Percentiles rank a stretch among this genome's conserved stretches.
phyloP scores from a whole-genome alignment of 2,888 invertebrate species.

The Diloba caeruleocephala region DNA sequence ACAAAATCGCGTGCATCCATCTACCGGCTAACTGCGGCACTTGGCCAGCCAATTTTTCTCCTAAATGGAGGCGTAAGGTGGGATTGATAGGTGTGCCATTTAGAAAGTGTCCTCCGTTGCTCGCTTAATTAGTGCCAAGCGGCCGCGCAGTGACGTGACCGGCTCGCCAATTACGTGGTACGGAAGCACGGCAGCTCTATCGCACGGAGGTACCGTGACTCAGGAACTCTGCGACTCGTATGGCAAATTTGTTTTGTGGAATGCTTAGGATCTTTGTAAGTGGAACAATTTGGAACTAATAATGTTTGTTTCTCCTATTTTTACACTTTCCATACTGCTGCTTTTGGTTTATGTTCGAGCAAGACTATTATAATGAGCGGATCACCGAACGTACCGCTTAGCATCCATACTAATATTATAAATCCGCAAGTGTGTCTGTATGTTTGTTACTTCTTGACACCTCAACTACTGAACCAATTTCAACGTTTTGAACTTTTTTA shows the following conservation, averaged over 20 bases:
- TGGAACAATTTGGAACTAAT: no score
- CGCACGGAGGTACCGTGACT: constrained; percentile 16
- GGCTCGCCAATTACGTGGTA: constrained; percentile 42
- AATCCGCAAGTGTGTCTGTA: no score
- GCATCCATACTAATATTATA: no score
- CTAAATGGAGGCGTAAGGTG: constrained; percentile 62
- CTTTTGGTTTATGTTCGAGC: no score
- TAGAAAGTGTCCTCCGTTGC: constrained; percentile 56
- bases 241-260: constrained; percentile 9
- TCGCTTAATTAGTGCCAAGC: constrained; percentile 55
- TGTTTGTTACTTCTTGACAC: no score
- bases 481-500: no score
- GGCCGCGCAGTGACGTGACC: constrained; percentile 54
- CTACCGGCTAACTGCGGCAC: constrained; percentile 40
- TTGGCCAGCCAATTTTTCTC: constrained; percentile 56
- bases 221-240: constrained; percentile 36
- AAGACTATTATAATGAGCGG: no score
- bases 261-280: no score
- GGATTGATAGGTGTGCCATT: constrained; percentile 65
- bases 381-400: no score
- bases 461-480: no score
- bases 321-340: no score
- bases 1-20: constrained; percentile 38
- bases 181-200: constrained; percentile 1
- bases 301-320: no score